Evolutionary conservation across 1,140 invertebrate genomes (phyloP).

Genomic region (Odontomachus brunneus): DNA sequence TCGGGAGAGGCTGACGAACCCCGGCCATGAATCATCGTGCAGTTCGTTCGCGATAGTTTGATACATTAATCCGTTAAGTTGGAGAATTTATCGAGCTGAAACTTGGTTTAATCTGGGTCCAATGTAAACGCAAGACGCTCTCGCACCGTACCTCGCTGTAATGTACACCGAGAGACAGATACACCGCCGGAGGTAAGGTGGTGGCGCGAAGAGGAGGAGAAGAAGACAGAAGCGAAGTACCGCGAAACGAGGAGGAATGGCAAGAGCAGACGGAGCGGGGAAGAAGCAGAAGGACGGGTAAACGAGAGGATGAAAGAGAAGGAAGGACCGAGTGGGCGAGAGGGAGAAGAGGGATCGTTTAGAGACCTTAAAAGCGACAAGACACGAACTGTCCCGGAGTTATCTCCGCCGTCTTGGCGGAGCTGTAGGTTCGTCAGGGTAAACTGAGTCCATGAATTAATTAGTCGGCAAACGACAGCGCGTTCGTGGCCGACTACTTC

Average conservation of each 20-base stretch:
- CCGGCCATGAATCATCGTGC: constrained; percentile 51
- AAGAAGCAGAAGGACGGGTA: too few species aligned
- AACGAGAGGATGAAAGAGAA: constrained; percentile 1
- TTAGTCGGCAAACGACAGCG: constrained; percentile 72
- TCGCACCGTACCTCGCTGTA: constrained; percentile 53
- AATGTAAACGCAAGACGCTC: constrained; percentile 66
- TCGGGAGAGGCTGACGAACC: constrained; percentile 38
- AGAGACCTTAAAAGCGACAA: constrained; percentile 65
- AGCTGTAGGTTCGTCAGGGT: constrained; percentile 62
- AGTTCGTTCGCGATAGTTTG: constrained; percentile 68
- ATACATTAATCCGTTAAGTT: constrained; percentile 76
- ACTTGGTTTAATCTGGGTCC: constrained; percentile 73
- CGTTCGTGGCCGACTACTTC: constrained; percentile 50
- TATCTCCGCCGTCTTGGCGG: constrained; percentile 65
- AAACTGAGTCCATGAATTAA: constrained; percentile 77
- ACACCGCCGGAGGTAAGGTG: constrained; percentile 38
- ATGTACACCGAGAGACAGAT: constrained; percentile 60
- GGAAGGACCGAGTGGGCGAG: constrained; percentile 24
- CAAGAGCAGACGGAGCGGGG: not conserved
- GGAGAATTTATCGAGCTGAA: constrained; percentile 74
- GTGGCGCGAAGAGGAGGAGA: not conserved
- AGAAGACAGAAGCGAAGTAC: constrained; percentile 46
- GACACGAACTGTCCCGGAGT: constrained; percentile 61
- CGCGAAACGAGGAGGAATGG: not conserved
- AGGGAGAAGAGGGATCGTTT: constrained; percentile 39